Base-by-base conservation (phyloP, 1,140 invertebrate genomes). In the Eciton burchellii region DNA sequence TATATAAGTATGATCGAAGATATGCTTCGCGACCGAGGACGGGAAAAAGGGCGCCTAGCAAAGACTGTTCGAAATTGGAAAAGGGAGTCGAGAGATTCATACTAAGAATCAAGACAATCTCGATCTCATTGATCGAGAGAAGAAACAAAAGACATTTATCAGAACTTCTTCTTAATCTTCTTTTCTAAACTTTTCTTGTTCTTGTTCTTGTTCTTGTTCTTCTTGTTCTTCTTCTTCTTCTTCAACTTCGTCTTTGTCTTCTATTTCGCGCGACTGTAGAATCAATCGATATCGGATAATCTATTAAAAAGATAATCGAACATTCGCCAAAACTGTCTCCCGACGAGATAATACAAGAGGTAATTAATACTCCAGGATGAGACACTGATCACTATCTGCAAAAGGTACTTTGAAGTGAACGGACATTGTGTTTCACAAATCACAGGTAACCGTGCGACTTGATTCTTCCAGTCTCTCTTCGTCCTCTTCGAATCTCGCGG, bases 401-500 rank as follows among this genome's bases (percentile, higher is more conserved):
- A 77, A 68, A 19, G 45, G 26, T 70, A 62, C 16, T 60, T 47
- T 24, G 56, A 59, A 0, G 0, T 14, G 24, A 26, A 5, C 12
- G 57, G 8, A 21, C 49, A 16, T 21, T 35, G 21, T 21, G 52
- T 57, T 35, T 45, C 65, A 24, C 24, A 56, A 57, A 76, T 76
- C 24, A 26, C 60, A n/a, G n/a, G 59, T 76, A 65, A 56, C 41
- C 65, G 41, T 24, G 63, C 52, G n/a, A 57, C 35, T 35, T 70
- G n/a, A 54, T 70, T 79, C 73, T 76, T 76, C 60, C 59, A 65
- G 62, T 79, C 49, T 79, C 74, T 79, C 63, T 35, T 79, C 49
- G 63, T 79, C n/a, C 63, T 70, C 63, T 79, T 79, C 45, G 65
- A 49, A 68, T 29, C 65, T 49, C 24, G 35, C 52, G 49, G 35